A percentile compares a stretch with the other conserved stretches of the same genome.
phyloP scores from a whole-genome alignment of 1,140 invertebrate genomes.

The Zaprionus lachaisei region DNA sequence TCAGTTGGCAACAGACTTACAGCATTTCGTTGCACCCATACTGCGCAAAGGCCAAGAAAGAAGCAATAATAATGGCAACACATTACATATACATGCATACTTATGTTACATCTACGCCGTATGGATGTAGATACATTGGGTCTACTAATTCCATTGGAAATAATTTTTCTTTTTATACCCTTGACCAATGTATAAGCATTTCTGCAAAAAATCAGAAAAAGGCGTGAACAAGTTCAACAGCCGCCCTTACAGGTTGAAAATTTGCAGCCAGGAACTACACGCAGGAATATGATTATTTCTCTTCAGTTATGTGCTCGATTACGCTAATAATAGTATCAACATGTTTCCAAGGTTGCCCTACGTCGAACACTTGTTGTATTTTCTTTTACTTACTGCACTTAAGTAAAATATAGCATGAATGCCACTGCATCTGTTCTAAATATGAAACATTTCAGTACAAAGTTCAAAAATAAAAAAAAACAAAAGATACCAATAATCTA shows the following conservation, averaged over 20 bases:
- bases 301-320: too few species aligned
- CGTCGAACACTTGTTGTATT: too few species aligned
- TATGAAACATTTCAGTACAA: constrained; percentile 10
- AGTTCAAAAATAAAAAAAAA: constrained; percentile 31
- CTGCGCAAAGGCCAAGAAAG: background rate
- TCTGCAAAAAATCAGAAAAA: too few species aligned
- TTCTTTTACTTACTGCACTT: background rate
- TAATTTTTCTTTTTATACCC: background rate
- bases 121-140: too few species aligned
- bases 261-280: too few species aligned
- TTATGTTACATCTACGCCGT: background rate
- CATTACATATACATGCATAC: background rate
- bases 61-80: background rate
- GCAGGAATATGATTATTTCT: background rate
- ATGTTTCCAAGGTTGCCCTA: too few species aligned
- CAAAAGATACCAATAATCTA: constrained; percentile 15
- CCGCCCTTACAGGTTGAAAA: too few species aligned
- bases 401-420: background rate
- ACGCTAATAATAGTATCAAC: too few species aligned
- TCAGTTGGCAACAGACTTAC: background rate
- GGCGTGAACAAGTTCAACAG: background rate
- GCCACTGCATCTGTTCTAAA: background rate
- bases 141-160: too few species aligned
- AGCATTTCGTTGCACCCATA: background rate
- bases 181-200: background rate